These are phyloP conservation scores for Caenorhabditis wallacei DNA, from an alignment of 2,888 invertebrate species.

Conservation along the genomic window DNA sequence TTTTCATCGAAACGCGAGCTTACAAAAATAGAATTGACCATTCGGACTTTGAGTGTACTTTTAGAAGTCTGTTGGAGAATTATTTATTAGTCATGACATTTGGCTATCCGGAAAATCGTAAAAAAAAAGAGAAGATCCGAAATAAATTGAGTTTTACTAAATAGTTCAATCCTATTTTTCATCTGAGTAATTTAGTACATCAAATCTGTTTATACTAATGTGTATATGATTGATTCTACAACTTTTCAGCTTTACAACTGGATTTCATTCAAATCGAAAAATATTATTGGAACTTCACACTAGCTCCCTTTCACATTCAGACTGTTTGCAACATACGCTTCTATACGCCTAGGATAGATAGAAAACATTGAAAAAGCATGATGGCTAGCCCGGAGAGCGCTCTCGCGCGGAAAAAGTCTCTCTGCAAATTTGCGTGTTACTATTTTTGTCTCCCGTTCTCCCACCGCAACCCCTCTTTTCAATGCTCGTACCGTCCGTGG, in stretches of 20 bases:
- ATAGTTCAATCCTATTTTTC: too few relatives aligned
- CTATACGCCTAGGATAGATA: background rate
- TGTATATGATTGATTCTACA: too few relatives aligned
- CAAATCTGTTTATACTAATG: too few relatives aligned
- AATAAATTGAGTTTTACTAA: too few relatives aligned
- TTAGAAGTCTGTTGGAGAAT: background rate
- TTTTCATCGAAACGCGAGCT: slow-evolving; percentile 38
- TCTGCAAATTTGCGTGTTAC: slow-evolving; percentile 63
- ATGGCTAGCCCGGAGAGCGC: slow-evolving; percentile 24
- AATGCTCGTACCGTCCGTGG: slow-evolving; percentile 56
- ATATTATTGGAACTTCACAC: too few relatives aligned
- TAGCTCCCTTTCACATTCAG: too few relatives aligned
- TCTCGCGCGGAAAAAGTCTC: slow-evolving; percentile 54
- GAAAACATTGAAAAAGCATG: slow-evolving; percentile 14
- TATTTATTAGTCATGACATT: background rate
- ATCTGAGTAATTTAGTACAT: too few relatives aligned
- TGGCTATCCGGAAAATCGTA: too few relatives aligned
- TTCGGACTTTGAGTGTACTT: slow-evolving; percentile 34
- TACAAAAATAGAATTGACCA: slow-evolving; percentile 51
- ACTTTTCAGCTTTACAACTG: too few relatives aligned
- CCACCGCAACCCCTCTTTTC: slow-evolving; percentile 16
- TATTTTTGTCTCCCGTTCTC: slow-evolving; percentile 44
- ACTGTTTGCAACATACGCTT: background rate
- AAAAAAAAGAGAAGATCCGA: background rate
- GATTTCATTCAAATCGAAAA: too few relatives aligned